A percentile compares a stretch with the other conserved stretches of the same genome.
Conservation (phyloP, 2,888 invertebrate genomes). For the Rotaria magnacalcarata region DNA sequence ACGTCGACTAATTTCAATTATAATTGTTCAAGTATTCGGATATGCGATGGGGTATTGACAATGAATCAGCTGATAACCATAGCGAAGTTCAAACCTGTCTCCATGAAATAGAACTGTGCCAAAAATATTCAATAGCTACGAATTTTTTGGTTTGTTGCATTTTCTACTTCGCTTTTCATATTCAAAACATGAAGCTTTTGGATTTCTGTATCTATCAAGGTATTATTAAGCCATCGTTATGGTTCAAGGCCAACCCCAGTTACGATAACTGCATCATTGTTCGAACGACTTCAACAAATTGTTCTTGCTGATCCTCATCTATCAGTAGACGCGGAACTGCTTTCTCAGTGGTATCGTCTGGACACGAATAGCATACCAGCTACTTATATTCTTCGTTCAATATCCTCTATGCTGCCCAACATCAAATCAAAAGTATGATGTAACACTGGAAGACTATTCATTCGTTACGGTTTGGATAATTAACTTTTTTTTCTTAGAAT, state of each 20-base stretch:
- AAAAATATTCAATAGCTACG: conserved; percentile 52
- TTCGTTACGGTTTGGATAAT: no score
- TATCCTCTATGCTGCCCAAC: neutral
- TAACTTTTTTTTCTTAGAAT: neutral
- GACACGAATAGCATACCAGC: neutral
- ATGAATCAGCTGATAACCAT: conserved; percentile 47
- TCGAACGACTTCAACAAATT: neutral
- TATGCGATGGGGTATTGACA: conserved; percentile 52
- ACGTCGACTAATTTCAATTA: no score
- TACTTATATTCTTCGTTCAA: neutral
- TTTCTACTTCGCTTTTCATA: neutral
- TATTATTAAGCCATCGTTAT: conserved; percentile 54
- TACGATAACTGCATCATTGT: conserved; percentile 49
- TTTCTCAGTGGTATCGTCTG: neutral
- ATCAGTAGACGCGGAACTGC: neutral
- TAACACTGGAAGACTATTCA: no score
- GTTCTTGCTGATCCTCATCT: neutral
- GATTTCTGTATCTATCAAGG: conserved; percentile 51
- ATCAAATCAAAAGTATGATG: neutral
- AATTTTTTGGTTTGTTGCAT: conserved; percentile 52
- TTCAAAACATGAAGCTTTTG: neutral
- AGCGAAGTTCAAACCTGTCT: conserved; percentile 44
- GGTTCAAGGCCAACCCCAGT: conserved; percentile 52
- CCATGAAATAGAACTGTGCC: conserved; percentile 51
- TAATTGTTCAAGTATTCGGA: conserved; percentile 51